Conservation (phyloP, 2,113 vertebrate genomes). For the Zosterops japonicus region DNA sequence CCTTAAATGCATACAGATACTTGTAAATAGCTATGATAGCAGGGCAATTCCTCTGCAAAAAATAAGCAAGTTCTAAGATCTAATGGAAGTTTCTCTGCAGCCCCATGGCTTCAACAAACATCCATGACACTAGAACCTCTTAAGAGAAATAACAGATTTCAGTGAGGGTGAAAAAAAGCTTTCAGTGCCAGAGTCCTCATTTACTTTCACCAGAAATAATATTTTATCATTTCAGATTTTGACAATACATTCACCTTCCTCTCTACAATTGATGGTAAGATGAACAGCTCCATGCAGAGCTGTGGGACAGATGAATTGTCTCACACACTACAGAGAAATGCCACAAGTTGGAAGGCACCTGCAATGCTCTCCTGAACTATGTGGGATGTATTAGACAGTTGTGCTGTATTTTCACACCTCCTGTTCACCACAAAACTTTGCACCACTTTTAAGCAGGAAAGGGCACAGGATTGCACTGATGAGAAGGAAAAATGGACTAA, state of each 20-base stretch:
- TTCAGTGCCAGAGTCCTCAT: background rate
- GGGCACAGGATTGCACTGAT: background rate
- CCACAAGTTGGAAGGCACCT: background rate
- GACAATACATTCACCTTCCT: background rate
- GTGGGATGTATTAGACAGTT: fast-evolving
- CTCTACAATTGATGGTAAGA: background rate
- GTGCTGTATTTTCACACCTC: background rate
- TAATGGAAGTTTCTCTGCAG: background rate
- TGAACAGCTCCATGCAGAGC: background rate
- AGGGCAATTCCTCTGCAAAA: background rate
- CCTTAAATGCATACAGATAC: background rate
- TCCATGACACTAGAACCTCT: background rate
- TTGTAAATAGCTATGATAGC: background rate
- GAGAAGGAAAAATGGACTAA: background rate
- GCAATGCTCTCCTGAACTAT: background rate
- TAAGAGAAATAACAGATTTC: background rate
- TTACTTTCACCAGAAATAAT: background rate
- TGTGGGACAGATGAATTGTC: background rate
- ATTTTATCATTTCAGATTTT: background rate
- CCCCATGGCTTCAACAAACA: background rate
- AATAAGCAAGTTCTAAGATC: background rate
- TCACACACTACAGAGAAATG: background rate
- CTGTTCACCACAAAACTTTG: background rate
- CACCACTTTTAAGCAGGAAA: background rate
- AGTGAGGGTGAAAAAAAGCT: background rate